A percentile compares a stretch with the other conserved stretches of the same genome.
Evolutionary conservation across 2,888 invertebrate species (phyloP).

Genomic region (Parasteatoda lunata): DNA sequence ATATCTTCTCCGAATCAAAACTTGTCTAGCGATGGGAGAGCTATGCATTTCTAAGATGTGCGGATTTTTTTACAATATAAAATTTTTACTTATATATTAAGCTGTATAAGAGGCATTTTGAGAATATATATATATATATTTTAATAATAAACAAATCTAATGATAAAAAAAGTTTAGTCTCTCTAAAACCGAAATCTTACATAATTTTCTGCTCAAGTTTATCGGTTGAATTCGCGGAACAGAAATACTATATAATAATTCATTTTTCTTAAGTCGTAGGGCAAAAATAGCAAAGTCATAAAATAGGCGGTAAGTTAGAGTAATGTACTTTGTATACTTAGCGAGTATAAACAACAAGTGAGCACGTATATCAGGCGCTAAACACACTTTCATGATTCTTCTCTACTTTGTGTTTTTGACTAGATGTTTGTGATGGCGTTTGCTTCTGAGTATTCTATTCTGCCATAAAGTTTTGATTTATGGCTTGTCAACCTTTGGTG

Average conservation of each 20-base stretch:
- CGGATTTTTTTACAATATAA: too few species aligned
- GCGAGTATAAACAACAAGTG: conserved; percentile 55
- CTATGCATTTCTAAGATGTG: too few species aligned
- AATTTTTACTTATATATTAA: too few species aligned
- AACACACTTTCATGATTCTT: conserved; percentile 60
- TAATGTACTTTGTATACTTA: conserved; percentile 60
- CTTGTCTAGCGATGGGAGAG: too few species aligned
- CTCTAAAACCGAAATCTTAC: too few species aligned
- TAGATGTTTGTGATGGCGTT: conserved; percentile 51
- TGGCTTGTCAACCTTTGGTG: conserved; percentile 36
- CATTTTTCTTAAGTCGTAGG: conserved; percentile 17
- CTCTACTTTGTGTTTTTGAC: conserved; percentile 61
- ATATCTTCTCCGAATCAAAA: too few species aligned
- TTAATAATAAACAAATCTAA: too few species aligned
- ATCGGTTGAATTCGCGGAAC: background rate
- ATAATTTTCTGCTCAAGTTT: too few species aligned
- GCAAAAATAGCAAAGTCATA: conserved; percentile 33
- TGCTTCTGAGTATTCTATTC: conserved; percentile 36
- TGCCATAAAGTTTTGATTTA: conserved; percentile 63
- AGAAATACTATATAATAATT: background rate
- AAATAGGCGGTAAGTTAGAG: conserved; percentile 15
- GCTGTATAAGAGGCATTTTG: too few species aligned
- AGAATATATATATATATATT: too few species aligned
- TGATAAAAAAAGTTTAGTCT: too few species aligned
- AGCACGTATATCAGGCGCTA: conserved; percentile 51